A percentile compares a stretch with the other conserved stretches of the same genome.
Conservation (phyloP, 92 coral and sea anemone genomes). For the Palythoa heliodiscus region DNA sequence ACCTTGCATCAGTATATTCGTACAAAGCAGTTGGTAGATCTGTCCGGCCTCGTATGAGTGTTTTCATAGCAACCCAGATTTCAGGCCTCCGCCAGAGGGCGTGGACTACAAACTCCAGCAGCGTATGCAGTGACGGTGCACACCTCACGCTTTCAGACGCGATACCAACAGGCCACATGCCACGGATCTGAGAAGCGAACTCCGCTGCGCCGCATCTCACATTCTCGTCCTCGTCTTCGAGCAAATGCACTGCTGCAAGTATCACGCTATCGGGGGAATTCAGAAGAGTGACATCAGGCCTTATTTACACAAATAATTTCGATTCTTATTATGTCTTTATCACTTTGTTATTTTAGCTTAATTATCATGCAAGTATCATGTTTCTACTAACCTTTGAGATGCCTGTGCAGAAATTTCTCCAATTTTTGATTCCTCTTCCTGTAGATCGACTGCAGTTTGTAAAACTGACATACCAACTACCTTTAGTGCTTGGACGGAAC, state of each 20-base stretch:
- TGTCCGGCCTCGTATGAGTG: conserved; percentile 49
- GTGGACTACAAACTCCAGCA: conserved; percentile 56
- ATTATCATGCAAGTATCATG: background rate
- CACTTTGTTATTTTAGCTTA: background rate
- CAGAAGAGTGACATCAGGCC: background rate
- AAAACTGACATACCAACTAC: conserved; percentile 50
- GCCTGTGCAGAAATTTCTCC: conserved; percentile 25
- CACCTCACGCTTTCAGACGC: conserved; percentile 44
- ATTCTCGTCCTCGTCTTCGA: conserved; percentile 76
- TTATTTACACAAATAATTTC: too few relatives aligned
- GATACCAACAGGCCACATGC: conserved; percentile 22
- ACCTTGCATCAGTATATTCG: conserved; percentile 59
- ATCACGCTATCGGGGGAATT: conserved; percentile 42
- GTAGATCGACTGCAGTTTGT: conserved; percentile 2
- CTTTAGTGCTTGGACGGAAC: conserved; percentile 58
- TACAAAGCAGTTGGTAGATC: conserved; percentile 44
- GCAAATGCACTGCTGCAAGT: conserved; percentile 49
- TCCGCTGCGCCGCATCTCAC: conserved; percentile 63
- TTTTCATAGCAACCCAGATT: conserved; percentile 73
- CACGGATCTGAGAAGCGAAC: conserved; percentile 59
- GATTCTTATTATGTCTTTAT: too few relatives aligned
- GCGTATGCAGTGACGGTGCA: conserved; percentile 55
- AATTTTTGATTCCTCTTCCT: background rate
- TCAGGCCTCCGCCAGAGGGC: conserved; percentile 54
- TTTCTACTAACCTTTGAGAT: conserved; percentile 44